Percentiles rank a stretch among this genome's conserved stretches.
These are phyloP conservation scores for Drosophila mettleri DNA, from an alignment of 2,888 invertebrate genomes.

Conservation along the genomic window DNA sequence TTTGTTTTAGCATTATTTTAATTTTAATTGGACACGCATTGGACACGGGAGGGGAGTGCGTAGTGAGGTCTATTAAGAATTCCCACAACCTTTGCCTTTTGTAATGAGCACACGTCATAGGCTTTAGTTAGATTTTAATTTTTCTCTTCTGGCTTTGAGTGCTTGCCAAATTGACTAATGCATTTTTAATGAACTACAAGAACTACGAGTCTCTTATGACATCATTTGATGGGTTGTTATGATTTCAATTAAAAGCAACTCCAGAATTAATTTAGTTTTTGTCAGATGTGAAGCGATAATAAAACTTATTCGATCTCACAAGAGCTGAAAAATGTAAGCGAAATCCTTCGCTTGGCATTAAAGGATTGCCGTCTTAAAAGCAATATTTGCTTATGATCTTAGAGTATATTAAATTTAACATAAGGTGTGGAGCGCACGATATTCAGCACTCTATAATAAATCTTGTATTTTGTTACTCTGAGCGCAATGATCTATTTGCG, in stretches of 20 bases:
- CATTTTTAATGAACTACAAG: constrained; percentile 65
- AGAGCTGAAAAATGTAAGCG: constrained; percentile 17
- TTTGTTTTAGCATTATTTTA: constrained; percentile 67
- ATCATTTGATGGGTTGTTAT: constrained; percentile 49
- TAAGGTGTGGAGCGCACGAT: not conserved
- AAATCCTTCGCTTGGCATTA: constrained; percentile 42
- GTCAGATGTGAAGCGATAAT: constrained; percentile 10
- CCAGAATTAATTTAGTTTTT: constrained; percentile 9
- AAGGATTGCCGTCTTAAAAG: constrained; percentile 50
- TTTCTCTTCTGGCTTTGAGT: not conserved
- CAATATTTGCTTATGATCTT: constrained; percentile 15
- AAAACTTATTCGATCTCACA: constrained; percentile 28
- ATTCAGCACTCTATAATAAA: no score
- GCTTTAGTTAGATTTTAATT: constrained; percentile 60
- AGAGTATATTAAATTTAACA: not conserved
- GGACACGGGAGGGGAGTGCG: not conserved
- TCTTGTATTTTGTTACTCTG: no score
- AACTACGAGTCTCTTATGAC: constrained; percentile 46
- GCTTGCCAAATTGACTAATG: constrained; percentile 59
- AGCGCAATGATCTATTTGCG: no score
- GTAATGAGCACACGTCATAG: constrained; percentile 44
- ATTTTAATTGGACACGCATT: constrained; percentile 66
- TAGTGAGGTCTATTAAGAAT: constrained; percentile 18
- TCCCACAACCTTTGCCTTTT: constrained; percentile 51
- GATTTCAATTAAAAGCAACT: constrained; percentile 21